phyloP scores from a whole-genome alignment of 2,797 vertebrate genomes.

The Halcyon chelicuti region DNA sequence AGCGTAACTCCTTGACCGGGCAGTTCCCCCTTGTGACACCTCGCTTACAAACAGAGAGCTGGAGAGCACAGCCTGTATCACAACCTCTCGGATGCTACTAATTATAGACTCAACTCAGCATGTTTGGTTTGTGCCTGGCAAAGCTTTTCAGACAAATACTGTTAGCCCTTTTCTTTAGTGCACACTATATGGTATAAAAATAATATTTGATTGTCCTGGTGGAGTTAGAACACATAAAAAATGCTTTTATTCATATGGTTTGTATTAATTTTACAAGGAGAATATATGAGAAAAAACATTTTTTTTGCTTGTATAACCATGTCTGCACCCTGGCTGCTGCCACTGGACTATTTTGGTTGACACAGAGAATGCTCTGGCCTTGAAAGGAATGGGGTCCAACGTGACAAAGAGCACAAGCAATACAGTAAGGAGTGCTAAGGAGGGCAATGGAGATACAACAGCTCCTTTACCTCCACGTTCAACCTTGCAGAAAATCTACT shows the following conservation, averaged over 20 bases:
- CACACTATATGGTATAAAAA: neutral
- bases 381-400: fast-evolving
- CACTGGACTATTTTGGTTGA: neutral
- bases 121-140: neutral
- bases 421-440: neutral
- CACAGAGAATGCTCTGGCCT: neutral
- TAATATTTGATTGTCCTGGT: neutral
- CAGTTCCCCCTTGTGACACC: neutral
- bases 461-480: neutral
- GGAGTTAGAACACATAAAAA: neutral
- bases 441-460: neutral
- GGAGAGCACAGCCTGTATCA: neutral
- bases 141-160: neutral
- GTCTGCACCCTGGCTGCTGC: neutral
- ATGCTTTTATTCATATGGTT: neutral
- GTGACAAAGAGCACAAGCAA: neutral
- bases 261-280: constrained; percentile 39
- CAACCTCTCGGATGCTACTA: neutral
- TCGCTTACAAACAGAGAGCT: neutral
- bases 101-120: neutral
- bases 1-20: neutral
- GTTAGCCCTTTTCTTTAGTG: neutral
- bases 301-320: neutral
- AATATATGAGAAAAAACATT: neutral
- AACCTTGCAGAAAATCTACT: neutral